Conservation (phyloP, 1,140 invertebrate species). For the Spodoptera litura region DNA sequence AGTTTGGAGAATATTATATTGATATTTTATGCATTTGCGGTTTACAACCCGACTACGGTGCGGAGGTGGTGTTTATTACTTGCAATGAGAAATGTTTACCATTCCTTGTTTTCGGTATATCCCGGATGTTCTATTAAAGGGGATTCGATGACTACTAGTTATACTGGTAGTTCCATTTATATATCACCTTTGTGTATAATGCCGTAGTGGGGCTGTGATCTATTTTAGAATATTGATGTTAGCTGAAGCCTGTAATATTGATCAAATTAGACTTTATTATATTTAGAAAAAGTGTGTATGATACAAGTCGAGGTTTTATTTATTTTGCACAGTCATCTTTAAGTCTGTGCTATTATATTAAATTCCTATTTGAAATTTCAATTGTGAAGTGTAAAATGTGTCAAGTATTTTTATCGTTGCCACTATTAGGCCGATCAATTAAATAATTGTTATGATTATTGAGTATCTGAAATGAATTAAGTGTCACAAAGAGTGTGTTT, state of each 20-base stretch:
- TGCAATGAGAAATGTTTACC: not conserved
- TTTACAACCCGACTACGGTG: constrained; percentile 12
- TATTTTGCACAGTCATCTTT: not conserved
- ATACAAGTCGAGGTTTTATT: not conserved
- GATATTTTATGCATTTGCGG: constrained; percentile 14
- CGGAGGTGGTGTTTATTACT: not conserved
- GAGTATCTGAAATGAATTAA: constrained; percentile 9
- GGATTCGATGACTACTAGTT: too few relatives aligned
- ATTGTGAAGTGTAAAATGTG: not conserved
- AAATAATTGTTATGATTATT: not conserved
- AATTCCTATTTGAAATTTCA: constrained; percentile 1
- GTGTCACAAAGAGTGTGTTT: constrained; percentile 24
- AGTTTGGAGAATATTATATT: constrained; percentile 13
- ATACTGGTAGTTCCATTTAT: not conserved
- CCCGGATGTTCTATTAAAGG: not conserved
- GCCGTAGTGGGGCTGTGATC: constrained; percentile 9
- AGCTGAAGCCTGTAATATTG: constrained; percentile 2
- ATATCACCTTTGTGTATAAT: not conserved
- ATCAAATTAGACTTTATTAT: constrained; percentile 17
- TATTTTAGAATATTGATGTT: constrained; percentile 42
- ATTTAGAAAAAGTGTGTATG: not conserved
- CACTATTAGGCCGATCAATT: not conserved
- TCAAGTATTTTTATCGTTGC: not conserved
- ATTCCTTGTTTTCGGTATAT: not conserved
- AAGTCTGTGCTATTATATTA: not conserved